These are phyloP conservation scores for Tachina grossa DNA, from an alignment of 2,888 invertebrate genomes.

Conservation along the genomic window DNA sequence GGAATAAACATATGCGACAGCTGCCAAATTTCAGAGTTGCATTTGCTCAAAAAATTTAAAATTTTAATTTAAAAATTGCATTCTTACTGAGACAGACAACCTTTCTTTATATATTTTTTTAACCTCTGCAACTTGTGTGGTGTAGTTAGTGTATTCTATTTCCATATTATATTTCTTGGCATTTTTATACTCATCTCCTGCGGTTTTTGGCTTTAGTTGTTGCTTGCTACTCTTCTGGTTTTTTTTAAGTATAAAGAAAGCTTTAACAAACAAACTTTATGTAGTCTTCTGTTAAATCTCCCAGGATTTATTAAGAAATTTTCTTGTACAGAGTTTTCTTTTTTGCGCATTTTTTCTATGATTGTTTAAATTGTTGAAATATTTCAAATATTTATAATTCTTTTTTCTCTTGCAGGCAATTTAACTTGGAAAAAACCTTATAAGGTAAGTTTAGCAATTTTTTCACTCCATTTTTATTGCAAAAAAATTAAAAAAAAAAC, in stretches of 20 bases:
- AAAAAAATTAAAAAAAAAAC: slow-evolving; percentile 9
- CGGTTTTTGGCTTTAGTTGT: slow-evolving; percentile 44
- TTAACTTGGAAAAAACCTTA: slow-evolving; percentile 49
- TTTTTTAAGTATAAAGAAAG: slow-evolving; percentile 30
- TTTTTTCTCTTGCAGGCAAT: slow-evolving; percentile 59
- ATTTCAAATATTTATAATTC: slow-evolving; percentile 68
- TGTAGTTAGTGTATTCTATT: slow-evolving; percentile 4
- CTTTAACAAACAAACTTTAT: slow-evolving; percentile 38
- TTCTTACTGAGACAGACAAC: no score
- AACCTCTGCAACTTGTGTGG: slow-evolving; percentile 51
- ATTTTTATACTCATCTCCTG: slow-evolving; percentile 57
- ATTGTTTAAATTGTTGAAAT: slow-evolving; percentile 56
- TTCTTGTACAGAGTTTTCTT: slow-evolving; percentile 38
- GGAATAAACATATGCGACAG: no score
- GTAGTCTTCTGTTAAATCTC: slow-evolving; percentile 45
- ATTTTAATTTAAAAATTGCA: no score
- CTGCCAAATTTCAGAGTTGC: no score
- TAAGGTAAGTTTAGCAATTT: slow-evolving; percentile 59
- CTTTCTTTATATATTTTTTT: background rate
- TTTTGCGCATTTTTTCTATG: slow-evolving; percentile 1
- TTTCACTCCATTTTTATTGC: background rate
- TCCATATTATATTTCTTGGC: no score
- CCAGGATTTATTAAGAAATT: slow-evolving; percentile 63
- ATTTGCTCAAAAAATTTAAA: no score
- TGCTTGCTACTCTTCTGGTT: background rate